Conservation (phyloP, 2,797 vertebrate species). For the Mustela erminea region DNA sequence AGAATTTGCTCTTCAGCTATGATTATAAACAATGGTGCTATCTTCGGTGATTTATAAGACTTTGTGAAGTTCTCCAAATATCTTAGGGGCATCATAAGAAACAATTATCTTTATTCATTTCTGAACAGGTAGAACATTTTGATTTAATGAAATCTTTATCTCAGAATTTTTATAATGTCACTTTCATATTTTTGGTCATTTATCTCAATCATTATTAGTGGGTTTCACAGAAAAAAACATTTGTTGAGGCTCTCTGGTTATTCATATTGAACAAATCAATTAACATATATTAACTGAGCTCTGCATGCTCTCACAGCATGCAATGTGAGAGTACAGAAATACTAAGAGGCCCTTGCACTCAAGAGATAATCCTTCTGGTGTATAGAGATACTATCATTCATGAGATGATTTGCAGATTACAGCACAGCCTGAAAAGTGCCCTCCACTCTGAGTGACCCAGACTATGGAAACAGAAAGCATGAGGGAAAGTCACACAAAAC, state of each 20-base stretch:
- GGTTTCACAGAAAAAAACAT: background rate
- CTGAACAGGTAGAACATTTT: background rate
- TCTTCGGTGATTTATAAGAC: background rate
- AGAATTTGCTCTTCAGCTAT: background rate
- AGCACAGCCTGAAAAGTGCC: background rate
- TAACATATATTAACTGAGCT: background rate
- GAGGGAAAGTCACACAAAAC: background rate
- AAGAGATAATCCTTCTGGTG: background rate
- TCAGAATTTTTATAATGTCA: constrained; percentile 18
- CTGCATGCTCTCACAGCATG: background rate
- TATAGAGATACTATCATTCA: background rate
- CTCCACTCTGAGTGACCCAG: background rate
- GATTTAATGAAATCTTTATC: background rate
- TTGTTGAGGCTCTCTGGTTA: background rate
- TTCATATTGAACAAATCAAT: background rate
- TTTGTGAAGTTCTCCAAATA: constrained; percentile 29
- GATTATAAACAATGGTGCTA: background rate
- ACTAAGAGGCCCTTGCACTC: background rate
- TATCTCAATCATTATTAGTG: background rate
- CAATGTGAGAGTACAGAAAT: background rate
- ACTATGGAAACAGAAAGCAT: background rate
- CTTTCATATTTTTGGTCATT: background rate
- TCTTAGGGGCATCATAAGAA: background rate
- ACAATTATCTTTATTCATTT: background rate
- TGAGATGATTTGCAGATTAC: background rate